phyloP scores from a whole-genome alignment of 1,140 invertebrate species.

The Aphidius gifuensis region DNA sequence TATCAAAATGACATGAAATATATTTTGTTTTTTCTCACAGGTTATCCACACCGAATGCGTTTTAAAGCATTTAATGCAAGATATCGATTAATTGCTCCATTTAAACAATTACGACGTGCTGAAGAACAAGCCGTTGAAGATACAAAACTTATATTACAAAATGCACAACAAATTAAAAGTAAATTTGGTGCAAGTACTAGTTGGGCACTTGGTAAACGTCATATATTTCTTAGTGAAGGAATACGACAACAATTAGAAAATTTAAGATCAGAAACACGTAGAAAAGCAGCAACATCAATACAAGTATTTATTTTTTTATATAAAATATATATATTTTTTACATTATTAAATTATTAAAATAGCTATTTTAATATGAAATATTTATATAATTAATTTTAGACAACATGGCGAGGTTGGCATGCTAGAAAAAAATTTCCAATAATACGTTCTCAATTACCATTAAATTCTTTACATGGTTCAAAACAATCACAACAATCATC shows the following conservation, averaged over 20 bases:
- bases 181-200: slow-evolving; percentile 65
- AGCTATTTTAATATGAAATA: slow-evolving; percentile 4
- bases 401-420: slow-evolving; percentile 78
- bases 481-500: slow-evolving; percentile 35
- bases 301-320: slow-evolving; percentile 34
- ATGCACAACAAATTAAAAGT: slow-evolving; percentile 58
- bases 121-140: slow-evolving; percentile 81
- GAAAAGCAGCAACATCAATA: slow-evolving; percentile 67
- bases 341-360: slow-evolving; percentile 1
- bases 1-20: slow-evolving; percentile 1
- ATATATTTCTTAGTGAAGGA: slow-evolving; percentile 91
- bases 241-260: slow-evolving; percentile 86
- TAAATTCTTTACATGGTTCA: slow-evolving; percentile 29
- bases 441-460: slow-evolving; percentile 51
- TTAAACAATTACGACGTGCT: slow-evolving; percentile 67
- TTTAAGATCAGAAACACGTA: slow-evolving; percentile 71
- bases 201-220: slow-evolving; percentile 89
- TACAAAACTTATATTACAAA: slow-evolving; percentile 73
- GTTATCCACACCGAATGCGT: slow-evolving; percentile 90
- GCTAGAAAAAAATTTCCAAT: slow-evolving; percentile 69
- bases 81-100: slow-evolving; percentile 79
- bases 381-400: slow-evolving; percentile 25
- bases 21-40: slow-evolving; percentile 36
- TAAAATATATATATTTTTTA: too few relatives aligned
- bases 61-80: slow-evolving; percentile 90